phyloP scores from a whole-genome alignment of 1,140 invertebrate species.

The Heliconius melpomene region DNA sequence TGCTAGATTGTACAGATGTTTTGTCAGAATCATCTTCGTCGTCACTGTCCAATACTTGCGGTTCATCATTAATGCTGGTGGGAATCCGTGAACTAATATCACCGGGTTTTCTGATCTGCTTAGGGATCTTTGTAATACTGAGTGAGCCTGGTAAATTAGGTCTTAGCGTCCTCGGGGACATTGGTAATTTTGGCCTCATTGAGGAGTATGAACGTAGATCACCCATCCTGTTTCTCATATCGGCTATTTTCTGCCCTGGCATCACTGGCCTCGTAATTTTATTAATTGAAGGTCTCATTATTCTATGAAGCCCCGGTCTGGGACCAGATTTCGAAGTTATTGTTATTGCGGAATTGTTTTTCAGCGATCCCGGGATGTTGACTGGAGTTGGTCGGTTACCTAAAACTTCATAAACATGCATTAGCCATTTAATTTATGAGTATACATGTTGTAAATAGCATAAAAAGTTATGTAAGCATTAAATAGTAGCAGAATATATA shows the following conservation, averaged over 20 bases:
- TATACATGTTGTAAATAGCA: background rate
- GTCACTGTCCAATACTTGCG: slow-evolving; percentile 73
- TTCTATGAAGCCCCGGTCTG: slow-evolving; percentile 64
- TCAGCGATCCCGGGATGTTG: slow-evolving; percentile 83
- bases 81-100: slow-evolving; percentile 46
- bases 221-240: slow-evolving; percentile 65
- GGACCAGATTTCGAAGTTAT: slow-evolving; percentile 83
- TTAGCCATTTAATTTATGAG: background rate
- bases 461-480: too few species aligned
- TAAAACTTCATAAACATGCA: slow-evolving; percentile 63
- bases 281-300: slow-evolving; percentile 65
- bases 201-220: slow-evolving; percentile 59
- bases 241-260: slow-evolving; percentile 70
- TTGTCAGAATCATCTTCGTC: slow-evolving; percentile 53
- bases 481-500: too few species aligned
- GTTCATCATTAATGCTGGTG: slow-evolving; percentile 61
- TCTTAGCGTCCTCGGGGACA: slow-evolving; percentile 53
- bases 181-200: slow-evolving; percentile 54
- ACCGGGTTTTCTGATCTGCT: slow-evolving; percentile 55
- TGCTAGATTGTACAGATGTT: background rate
- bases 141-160: slow-evolving; percentile 67
- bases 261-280: slow-evolving; percentile 63
- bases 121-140: slow-evolving; percentile 72
- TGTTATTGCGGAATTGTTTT: slow-evolving; percentile 86
- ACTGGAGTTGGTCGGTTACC: slow-evolving; percentile 73